Evolutionary conservation across 1,140 invertebrate genomes (phyloP).

Genomic region (Drosophila navojoa): DNA sequence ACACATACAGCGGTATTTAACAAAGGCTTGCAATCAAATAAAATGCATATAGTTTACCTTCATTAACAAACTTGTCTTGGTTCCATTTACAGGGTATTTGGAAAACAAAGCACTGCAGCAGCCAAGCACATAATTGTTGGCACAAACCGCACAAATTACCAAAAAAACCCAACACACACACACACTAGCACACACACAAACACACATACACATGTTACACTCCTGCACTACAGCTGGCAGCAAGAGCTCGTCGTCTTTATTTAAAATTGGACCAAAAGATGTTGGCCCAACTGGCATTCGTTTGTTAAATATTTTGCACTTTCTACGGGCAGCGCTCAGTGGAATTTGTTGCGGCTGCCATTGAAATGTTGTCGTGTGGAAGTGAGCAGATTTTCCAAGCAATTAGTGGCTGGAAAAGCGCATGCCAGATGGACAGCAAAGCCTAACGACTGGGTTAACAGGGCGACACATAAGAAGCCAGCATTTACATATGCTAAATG

Average conservation of each 20-base stretch:
- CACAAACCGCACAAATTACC: slow-evolving; percentile 33
- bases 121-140: slow-evolving; percentile 45
- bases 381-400: slow-evolving; percentile 78
- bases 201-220: slow-evolving; percentile 20
- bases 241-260: slow-evolving; percentile 39
- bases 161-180: slow-evolving; percentile 27
- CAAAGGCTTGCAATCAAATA: too few species aligned
- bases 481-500: not conserved
- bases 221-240: slow-evolving; percentile 38
- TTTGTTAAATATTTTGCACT: slow-evolving; percentile 50
- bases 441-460: slow-evolving; percentile 36
- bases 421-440: slow-evolving; percentile 36
- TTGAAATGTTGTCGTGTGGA: slow-evolving; percentile 68
- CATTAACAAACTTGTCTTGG: not conserved
- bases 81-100: slow-evolving; percentile 19
- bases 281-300: slow-evolving; percentile 10
- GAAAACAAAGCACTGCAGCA: slow-evolving; percentile 19
- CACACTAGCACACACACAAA: slow-evolving; percentile 11
- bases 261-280: slow-evolving; percentile 58
- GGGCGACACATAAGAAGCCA: slow-evolving; percentile 6
- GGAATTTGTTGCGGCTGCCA: slow-evolving; percentile 68
- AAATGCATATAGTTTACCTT: too few species aligned
- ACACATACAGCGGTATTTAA: too few species aligned
- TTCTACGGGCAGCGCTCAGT: slow-evolving; percentile 32
- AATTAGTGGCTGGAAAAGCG: slow-evolving; percentile 63